Evolutionary conservation across 2,888 invertebrate genomes (phyloP), one percentile per base, ranked within the genome.

Genomic region (Nomada goodeniana): DNA sequence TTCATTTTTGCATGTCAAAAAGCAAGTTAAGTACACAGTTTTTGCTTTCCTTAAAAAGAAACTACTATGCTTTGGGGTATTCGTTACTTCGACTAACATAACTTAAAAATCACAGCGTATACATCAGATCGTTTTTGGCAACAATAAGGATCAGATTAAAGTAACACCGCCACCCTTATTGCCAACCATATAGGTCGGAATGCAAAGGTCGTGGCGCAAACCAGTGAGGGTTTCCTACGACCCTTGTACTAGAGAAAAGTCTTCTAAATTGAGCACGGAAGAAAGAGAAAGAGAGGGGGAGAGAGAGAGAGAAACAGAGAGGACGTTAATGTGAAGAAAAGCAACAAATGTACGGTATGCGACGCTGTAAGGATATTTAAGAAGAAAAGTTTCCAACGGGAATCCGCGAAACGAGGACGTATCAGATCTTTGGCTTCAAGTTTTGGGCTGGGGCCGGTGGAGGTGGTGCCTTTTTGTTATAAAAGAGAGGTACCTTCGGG

Each of bases 391-490:
- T 29, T 65, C 10, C 13, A 55, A 4, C 15, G 47, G 11, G 7
- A 18, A 3, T 15, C 9, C 9, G 4, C 67, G 20, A 55, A 3
- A 42, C 29, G 23, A 10, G 53, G 13, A 44, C 2, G 36, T 29
- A 59, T 83, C 84, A 90, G 73, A 89, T 89, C 86, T 92, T 92
- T 85, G 93, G 93, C 70, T 92, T 93, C 53, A 89, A 87, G 75
- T 80, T 89, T 87, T 91, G 92, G 47, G 91, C 84, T 13, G 92
- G 91, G 36, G 91, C 90, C 60, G 94, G 93, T 23, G 93, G 93
- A 10, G 93, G 93, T 11, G 93, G 93, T 44, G 93, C 92, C 74
- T 93, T 93, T 87, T 93, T 93, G 63, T 92, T 86, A 68, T 93
- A 93, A 87, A 91, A 92, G 2, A 89, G 86, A 70, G 83, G 82